phyloP scores from a whole-genome alignment of 1,140 invertebrate genomes.

The Patella vulgata region DNA sequence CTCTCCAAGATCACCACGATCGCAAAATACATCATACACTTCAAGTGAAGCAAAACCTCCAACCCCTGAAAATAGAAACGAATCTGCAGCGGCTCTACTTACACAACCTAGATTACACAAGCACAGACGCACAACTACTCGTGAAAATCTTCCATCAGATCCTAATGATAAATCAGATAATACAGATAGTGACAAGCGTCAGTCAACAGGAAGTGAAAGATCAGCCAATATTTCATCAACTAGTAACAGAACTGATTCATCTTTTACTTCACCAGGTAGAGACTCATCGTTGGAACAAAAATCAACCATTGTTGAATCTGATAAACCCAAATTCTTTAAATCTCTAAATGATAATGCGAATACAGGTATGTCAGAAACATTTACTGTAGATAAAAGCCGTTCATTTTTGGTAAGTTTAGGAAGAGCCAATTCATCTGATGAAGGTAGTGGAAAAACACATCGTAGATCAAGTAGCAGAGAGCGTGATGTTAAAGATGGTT shows the following conservation, averaged over 20 bases:
- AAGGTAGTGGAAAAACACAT: too few species aligned
- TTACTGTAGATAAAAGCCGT: conserved; percentile 40
- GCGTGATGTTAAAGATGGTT: too few species aligned
- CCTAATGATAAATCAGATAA: too few species aligned
- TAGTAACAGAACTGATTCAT: background rate
- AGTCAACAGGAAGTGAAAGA: conserved; percentile 3
- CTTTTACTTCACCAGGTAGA: background rate
- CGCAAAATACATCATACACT: too few species aligned
- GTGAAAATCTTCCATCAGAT: conserved; percentile 14
- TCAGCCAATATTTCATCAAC: conserved; percentile 11
- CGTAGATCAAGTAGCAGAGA: too few species aligned
- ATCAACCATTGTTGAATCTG: conserved; percentile 14
- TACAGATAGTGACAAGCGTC: background rate
- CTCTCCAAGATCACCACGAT: too few species aligned
- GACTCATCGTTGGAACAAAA: background rate
- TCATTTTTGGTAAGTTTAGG: conserved; percentile 28
- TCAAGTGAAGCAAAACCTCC: too few species aligned
- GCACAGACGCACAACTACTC: conserved; percentile 27
- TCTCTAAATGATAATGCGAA: background rate
- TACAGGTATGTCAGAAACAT: conserved; percentile 42
- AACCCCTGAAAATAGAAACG: too few species aligned
- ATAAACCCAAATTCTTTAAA: background rate
- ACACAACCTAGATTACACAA: conserved; percentile 45
- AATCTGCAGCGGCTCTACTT: conserved; percentile 24
- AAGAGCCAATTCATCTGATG: too few species aligned